These are phyloP conservation scores for Champsocephalus gunnari DNA, from an alignment of 2,797 vertebrate species.

Conservation along the genomic window DNA sequence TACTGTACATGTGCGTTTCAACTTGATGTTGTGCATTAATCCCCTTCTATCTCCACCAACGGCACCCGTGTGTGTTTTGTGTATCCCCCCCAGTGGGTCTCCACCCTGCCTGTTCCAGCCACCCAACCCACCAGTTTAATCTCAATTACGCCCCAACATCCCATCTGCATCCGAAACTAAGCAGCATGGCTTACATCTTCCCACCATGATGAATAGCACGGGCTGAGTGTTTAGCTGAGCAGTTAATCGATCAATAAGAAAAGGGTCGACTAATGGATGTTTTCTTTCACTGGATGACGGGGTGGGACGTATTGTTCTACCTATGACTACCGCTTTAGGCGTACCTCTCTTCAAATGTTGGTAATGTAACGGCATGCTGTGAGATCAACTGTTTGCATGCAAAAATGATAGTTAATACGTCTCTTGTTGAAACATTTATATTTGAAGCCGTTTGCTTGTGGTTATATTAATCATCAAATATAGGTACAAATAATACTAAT, in stretches of 20 bases:
- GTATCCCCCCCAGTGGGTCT: slow-evolving; percentile 51
- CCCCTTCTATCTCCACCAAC: slow-evolving; percentile 31
- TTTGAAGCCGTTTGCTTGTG: not conserved
- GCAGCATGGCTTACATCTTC: slow-evolving; percentile 68
- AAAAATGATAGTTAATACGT: not conserved
- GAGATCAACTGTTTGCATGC: not conserved
- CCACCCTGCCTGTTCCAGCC: slow-evolving; percentile 57
- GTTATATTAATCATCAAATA: not conserved
- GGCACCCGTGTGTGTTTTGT: slow-evolving; percentile 44
- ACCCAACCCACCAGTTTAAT: slow-evolving; percentile 76
- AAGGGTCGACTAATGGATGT: slow-evolving; percentile 78
- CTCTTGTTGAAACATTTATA: not conserved
- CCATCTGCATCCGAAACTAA: slow-evolving; percentile 74
- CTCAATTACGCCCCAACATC: slow-evolving; percentile 71
- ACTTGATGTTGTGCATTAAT: slow-evolving; percentile 7
- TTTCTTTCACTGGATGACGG: slow-evolving; percentile 74
- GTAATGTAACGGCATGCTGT: not conserved
- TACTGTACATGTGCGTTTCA: slow-evolving; percentile 10
- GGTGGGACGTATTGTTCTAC: slow-evolving; percentile 46
- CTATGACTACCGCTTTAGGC: slow-evolving; percentile 32
- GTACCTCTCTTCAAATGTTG: slow-evolving; percentile 32
- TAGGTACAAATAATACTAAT: no score
- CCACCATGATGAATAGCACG: slow-evolving; percentile 77
- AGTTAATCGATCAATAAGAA: slow-evolving; percentile 82
- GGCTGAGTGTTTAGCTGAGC: slow-evolving; percentile 77